Evolutionary conservation across 2,888 invertebrate genomes (phyloP), one percentile per base, ranked within the genome.

Genomic region (Eupsilia transversa): DNA sequence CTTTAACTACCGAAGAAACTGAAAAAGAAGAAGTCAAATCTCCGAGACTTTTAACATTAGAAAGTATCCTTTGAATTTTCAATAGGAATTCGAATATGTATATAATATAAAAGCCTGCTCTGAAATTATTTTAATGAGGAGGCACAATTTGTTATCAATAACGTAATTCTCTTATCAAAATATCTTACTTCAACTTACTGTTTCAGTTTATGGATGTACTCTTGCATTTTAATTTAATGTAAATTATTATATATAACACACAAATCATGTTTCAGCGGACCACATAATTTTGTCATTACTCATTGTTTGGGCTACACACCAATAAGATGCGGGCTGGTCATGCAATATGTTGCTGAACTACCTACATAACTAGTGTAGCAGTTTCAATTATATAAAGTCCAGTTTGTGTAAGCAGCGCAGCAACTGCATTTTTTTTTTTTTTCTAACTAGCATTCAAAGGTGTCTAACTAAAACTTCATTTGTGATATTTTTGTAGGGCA

Each of bases 51-150:
- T 91, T 97, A 88, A 93, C 96, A 78, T 92, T 97, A 93, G 97
- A 97, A 95, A 97, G 97, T 97, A 97, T 97, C 97, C 97, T 97
- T 97, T 96, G 33, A 60, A 49, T 56, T 54, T n/a, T 2, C 56
- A 30, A 23, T 70, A n/a, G 33, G 7, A 43, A 56, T 56, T 52
- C 23, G 17, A 56, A 30, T 49, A 30, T 20, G 27, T 2, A 35
- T 14, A n/a, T n/a, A n/a, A n/a, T n/a, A n/a, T n/a, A n/a, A n/a
- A n/a, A 38, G 10, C 35, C 33, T 35, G 3, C 5, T 27, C 33
- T 27, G 4, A 14, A 46, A 5, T 65, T 20, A 35, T 43, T 60
- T 1, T 33, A 14, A 41, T 35, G 4, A 14, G 12, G 4, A 14
- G 12, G 10, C 38, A 12, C 38, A 9, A 27, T 43, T 57, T 43